Evolutionary conservation across 2,888 invertebrate genomes (phyloP).

Genomic region (Ochlodes sylvanus): DNA sequence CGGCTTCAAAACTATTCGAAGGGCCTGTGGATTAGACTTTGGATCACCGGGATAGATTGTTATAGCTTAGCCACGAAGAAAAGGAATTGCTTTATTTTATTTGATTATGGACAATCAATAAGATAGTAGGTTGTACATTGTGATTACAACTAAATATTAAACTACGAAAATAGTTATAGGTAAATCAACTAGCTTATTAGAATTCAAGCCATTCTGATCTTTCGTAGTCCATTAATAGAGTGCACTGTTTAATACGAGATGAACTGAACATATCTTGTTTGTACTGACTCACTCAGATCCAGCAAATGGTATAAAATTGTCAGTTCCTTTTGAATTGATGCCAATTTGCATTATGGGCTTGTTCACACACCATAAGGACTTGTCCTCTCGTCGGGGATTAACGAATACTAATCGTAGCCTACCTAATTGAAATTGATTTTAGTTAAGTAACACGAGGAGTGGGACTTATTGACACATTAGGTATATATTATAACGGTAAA

Average conservation of each 20-base stretch:
- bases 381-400: not conserved
- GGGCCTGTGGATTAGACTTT: too few species aligned
- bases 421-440: not conserved
- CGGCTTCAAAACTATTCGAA: too few species aligned
- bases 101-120: too few species aligned
- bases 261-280: conserved; percentile 26
- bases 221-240: conserved; percentile 14
- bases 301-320: conserved; percentile 58
- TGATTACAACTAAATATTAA: too few species aligned
- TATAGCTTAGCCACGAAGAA: too few species aligned
- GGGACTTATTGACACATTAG: too few species aligned
- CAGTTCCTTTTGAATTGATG: conserved; percentile 65
- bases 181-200: not conserved
- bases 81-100: too few species aligned
- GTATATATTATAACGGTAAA: too few species aligned
- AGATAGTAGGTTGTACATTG: too few species aligned
- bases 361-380: conserved; percentile 45
- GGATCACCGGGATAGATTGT: too few species aligned
- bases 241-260: conserved; percentile 8
- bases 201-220: conserved; percentile 17
- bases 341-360: conserved; percentile 57
- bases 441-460: not conserved
- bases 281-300: conserved; percentile 41
- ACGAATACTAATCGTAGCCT: not conserved
- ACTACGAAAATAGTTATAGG: too few species aligned